phyloP scores from a whole-genome alignment of 1,140 invertebrate species.

The Gonatopus flavifemur region DNA sequence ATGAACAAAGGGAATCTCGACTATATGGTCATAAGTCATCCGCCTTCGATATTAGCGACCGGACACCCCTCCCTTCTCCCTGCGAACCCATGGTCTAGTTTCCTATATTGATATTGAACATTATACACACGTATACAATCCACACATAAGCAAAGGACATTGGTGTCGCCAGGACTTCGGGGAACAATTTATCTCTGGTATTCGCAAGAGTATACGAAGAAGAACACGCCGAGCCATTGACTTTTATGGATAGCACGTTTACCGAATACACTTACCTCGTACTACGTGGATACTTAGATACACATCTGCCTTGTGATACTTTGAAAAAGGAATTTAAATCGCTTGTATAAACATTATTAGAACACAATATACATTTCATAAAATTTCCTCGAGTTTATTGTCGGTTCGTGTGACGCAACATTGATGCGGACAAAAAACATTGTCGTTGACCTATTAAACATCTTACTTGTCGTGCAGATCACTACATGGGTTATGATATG shows the following conservation, averaged over 20 bases:
- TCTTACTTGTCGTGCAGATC: no score
- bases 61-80: constrained; percentile 11
- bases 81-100: constrained; percentile 28
- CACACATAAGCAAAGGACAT: not conserved
- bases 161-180: constrained; percentile 29
- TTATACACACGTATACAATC: constrained; percentile 9
- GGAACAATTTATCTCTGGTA: constrained; percentile 39
- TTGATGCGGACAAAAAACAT: no score
- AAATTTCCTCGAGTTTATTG: no score
- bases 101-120: constrained; percentile 35
- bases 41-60: constrained; percentile 42
- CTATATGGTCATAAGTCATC: constrained; percentile 43
- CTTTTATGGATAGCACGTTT: constrained; percentile 37
- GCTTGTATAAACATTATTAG: no score
- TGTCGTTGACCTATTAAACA: no score
- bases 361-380: no score
- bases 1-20: not conserved
- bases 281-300: no score
- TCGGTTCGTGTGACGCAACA: no score
- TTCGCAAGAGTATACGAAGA: constrained; percentile 30
- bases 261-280: constrained; percentile 15
- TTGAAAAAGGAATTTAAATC: no score
- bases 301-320: no score
- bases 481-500: no score
- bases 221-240: constrained; percentile 25